Evolutionary conservation across 2,113 vertebrate genomes (phyloP).

Genomic region (Haemorhous mexicanus): DNA sequence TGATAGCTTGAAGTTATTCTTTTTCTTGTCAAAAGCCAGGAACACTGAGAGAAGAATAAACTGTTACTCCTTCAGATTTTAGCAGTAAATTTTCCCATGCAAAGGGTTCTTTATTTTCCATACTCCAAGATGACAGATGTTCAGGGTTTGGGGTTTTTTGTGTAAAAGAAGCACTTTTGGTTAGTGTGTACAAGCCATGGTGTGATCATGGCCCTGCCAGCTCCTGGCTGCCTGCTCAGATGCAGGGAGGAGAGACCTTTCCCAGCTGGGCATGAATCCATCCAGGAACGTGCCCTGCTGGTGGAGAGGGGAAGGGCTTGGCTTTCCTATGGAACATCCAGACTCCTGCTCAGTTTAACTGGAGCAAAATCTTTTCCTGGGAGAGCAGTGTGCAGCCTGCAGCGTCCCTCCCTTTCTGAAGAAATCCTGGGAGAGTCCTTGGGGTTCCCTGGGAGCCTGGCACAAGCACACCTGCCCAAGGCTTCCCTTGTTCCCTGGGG

Average conservation of each 20-base stretch:
- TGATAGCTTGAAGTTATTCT: fast-evolving
- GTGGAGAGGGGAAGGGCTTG: background rate
- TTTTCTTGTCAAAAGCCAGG: background rate
- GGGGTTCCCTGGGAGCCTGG: background rate
- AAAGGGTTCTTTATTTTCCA: fast-evolving
- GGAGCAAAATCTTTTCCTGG: background rate
- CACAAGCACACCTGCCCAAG: background rate
- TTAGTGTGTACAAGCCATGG: background rate
- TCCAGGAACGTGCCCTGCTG: background rate
- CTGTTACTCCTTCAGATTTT: background rate
- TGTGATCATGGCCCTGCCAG: background rate
- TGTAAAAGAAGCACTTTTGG: background rate
- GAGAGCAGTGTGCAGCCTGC: background rate
- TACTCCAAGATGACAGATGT: background rate
- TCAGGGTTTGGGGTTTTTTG: background rate
- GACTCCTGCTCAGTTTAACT: too few species aligned
- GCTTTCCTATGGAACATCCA: background rate
- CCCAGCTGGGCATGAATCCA: background rate
- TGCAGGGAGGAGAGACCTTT: background rate
- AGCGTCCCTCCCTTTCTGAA: background rate
- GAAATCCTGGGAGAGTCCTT: background rate
- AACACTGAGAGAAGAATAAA: background rate
- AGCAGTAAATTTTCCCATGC: background rate
- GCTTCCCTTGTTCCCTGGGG: background rate
- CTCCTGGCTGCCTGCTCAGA: background rate